Conservation (phyloP, 2,888 invertebrate genomes). For the Patella caerulea region DNA sequence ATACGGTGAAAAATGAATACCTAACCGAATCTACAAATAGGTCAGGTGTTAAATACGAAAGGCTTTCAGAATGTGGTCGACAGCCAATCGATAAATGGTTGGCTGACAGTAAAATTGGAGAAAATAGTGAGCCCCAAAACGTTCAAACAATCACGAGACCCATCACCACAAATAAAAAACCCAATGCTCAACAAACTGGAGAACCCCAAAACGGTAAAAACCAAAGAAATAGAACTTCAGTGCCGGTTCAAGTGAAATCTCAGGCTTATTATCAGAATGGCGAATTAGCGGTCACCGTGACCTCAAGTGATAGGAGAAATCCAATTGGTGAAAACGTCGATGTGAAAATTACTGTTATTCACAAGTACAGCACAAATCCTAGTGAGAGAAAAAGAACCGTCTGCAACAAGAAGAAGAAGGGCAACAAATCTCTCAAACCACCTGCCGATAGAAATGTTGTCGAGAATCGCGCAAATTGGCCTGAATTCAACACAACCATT, state of each 20-base stretch:
- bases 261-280: not conserved
- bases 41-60: too few relatives aligned
- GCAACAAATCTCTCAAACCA: not conserved
- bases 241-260: not conserved
- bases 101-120: too few relatives aligned
- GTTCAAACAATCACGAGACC: too few relatives aligned
- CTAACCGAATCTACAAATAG: too few relatives aligned
- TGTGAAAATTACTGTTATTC: not conserved
- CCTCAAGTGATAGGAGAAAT: not conserved
- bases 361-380: not conserved
- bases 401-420: not conserved
- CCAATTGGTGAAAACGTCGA: not conserved
- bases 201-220: too few relatives aligned
- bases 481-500: not conserved
- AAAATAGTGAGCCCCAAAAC: too few relatives aligned
- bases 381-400: not conserved
- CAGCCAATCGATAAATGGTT: too few relatives aligned
- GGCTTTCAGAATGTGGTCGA: too few relatives aligned
- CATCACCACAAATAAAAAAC: too few relatives aligned
- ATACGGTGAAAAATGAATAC: too few relatives aligned
- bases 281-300: not conserved
- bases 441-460: not conserved
- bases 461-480: constrained; percentile 5
- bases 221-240: too few relatives aligned
- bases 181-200: too few relatives aligned